Evolutionary conservation across 2,113 vertebrate species (phyloP), one percentile per base, ranked within the genome.

Genomic region (Mobula hypostoma): DNA sequence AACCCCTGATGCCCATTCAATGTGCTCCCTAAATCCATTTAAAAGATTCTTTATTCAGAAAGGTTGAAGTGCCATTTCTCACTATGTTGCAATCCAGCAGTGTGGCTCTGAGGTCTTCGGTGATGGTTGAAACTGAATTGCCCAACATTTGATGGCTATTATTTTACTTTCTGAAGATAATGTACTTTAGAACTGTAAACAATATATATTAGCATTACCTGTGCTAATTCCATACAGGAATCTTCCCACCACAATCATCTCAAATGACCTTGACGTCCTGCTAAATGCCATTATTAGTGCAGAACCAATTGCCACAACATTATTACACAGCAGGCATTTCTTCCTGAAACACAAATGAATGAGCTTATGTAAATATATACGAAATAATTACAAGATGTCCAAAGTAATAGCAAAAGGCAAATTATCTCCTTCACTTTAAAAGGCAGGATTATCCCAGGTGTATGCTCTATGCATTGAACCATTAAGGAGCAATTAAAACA

Each of bases 231-330:
- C 97, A 66, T 96, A 96, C 93, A 96, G 94, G 32, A 97, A 95
- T 94, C 97, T 95, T 72, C 96, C 97, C 94, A 96, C 78, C 0
- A 98, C 94, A 94, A 98, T 96, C 96, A 97, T 97, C 96, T 98
- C 97, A 95, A 97, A 97, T 27, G 97, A 98, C 15, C 95, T 95
- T 24, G 96, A 96, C 61, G 94, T 94, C 21, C 82, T 95, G 94
- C 97, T 97, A 94, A 97, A 95, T 21, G 96, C 92, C 97, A 97
- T 96, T 90, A 97, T 94, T 93, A 96, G 0, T 48, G 97, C 96
- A 0, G 97, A 96, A 61, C 96, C 80, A 8, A 97, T 80, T 0
- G 96, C 96, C 94, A 97, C 96, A 21, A 96, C 66, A 19, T 97
- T 97, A 95, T 96, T 96, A 1, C 96, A 93, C 82, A 97, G 85